Base-by-base conservation (phyloP, 2,113 vertebrate genomes). In the Chauna torquata region DNA sequence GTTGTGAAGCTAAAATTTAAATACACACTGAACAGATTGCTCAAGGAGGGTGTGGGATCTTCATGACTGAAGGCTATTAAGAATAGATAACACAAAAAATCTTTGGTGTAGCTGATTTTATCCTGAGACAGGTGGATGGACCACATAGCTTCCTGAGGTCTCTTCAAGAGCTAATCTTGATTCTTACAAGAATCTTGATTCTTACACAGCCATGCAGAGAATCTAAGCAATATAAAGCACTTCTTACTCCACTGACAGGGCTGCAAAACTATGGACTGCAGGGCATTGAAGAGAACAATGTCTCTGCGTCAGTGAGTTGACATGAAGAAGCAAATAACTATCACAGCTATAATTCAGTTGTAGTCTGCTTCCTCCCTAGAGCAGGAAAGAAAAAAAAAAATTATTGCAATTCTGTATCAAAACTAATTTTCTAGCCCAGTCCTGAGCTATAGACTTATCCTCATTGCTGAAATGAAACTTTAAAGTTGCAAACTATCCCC, bases 41-140 rank as follows among this genome's bases (percentile, higher is more conserved):
- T 84, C 57, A 75, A 75, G 55, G 24, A 74, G 8, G 11, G 47
- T 90, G 61, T 36, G 34, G 6, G 3, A 74, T 47, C 27, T 77
- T 27, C 16, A 23, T 54, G 62, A 77, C 23, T 80, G 75, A 82
- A 82, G 13, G 16, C 17, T 85, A 38, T 50, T 52, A 75, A 66
- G 65, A 68, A 68, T 8, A 90, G 20, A 40, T 57, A 88, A 82
- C 20, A 50, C 8, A 90, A 80, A 83, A 11, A 70, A 38, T 23
- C 34, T 79, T 78, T 83, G 13, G 4, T 79, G 55, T 54, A 40
- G 14, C 6, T 77, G 58, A 47, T 42, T 78, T 86, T 68, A 61
- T 9, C 30, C 17, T 61, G 42, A n/a, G 3, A 16, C 1, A 1
- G n/a, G 4, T 78, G 3, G 25, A 47, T 2, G 6, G 38, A 44